A percentile compares a stretch with the other conserved stretches of the same genome.
Conservation (phyloP, 1,140 invertebrate species). For the Antheraea pernyi region DNA sequence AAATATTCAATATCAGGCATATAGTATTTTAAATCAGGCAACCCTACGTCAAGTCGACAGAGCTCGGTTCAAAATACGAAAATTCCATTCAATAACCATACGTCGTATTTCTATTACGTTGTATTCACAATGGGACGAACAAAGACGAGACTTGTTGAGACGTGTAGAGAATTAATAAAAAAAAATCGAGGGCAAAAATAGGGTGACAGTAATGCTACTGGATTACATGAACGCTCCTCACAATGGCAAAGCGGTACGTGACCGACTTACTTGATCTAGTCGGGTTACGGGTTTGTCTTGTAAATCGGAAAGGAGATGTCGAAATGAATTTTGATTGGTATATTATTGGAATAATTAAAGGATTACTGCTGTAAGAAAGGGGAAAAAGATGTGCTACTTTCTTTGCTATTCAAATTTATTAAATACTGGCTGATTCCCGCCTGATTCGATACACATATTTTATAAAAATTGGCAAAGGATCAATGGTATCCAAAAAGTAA, state of each 20-base stretch:
- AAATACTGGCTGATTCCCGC: too few species aligned
- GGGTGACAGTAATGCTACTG: conserved; percentile 48
- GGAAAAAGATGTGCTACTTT: neutral
- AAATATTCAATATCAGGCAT: too few species aligned
- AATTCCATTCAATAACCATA: conserved; percentile 37
- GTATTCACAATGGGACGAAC: conserved; percentile 59
- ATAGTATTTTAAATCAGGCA: neutral
- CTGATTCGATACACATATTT: too few species aligned
- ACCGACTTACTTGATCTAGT: conserved; percentile 50
- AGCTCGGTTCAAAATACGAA: conserved; percentile 31
- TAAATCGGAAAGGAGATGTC: neutral
- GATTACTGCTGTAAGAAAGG: neutral
- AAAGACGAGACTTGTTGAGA: conserved; percentile 43
- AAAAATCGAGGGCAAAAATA: conserved; percentile 38
- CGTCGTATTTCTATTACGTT: conserved; percentile 38
- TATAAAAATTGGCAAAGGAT: too few species aligned
- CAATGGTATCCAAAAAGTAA: too few species aligned
- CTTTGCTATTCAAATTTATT: too few species aligned
- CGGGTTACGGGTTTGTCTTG: conserved; percentile 35
- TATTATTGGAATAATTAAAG: neutral
- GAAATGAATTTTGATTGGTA: neutral
- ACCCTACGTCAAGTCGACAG: conserved; percentile 16
- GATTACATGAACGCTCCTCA: conserved; percentile 43
- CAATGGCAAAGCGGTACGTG: conserved; percentile 59
- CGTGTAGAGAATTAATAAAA: conserved; percentile 68